Base-by-base conservation (phyloP, 2,113 vertebrate genomes). In the Gallinago paraguaiae region DNA sequence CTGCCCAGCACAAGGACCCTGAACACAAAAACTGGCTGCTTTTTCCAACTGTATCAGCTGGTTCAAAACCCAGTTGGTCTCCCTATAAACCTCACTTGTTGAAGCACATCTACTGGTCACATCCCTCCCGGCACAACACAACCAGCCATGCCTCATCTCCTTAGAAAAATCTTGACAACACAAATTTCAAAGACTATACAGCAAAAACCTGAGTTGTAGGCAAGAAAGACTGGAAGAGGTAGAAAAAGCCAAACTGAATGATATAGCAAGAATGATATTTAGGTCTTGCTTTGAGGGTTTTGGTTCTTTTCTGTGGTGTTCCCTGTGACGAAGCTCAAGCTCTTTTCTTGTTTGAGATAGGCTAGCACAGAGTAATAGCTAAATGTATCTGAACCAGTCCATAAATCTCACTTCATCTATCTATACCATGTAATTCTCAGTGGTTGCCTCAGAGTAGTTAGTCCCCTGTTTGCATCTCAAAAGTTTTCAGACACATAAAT, bases 401-500 rank as follows among this genome's bases (percentile, higher is more conserved):
- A 56, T 90, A 93, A 93, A 92, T 83, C 60, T 30, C 65, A 63
- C 51, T 67, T 19, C 77, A 63, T 85, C 75, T 82, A 39, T 86
- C 86, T 84, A 45, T 45, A 92, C 69, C 17, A 69, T 30, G 72
- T 87, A 37, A 90, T 88, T 76, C 67, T 65, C 69, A 79, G 53
- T 72, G 67, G 69, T 86, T 97, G 74, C 28, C 81, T 79, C 63
- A 43, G 37, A 84, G 16, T 82, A 54, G 57, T 65, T 91, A 92
- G 70, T 61, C 80, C 77, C 93, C 60, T 86, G n/a, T 86, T 95
- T 85, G 85, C 77, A 78, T 84, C 95, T 96, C 75, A 11, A 37
- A 94, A 94, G 96, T 95, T 94, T 93, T 39, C 82, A 97, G 96
- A 97, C 91, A 93, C 88, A 97, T 97, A 96, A 97, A 96, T 95